A percentile compares a stretch with the other conserved stretches of the same genome.
These are phyloP conservation scores for Anodontia alba DNA, from an alignment of 2,888 invertebrate species.

Conservation along the genomic window DNA sequence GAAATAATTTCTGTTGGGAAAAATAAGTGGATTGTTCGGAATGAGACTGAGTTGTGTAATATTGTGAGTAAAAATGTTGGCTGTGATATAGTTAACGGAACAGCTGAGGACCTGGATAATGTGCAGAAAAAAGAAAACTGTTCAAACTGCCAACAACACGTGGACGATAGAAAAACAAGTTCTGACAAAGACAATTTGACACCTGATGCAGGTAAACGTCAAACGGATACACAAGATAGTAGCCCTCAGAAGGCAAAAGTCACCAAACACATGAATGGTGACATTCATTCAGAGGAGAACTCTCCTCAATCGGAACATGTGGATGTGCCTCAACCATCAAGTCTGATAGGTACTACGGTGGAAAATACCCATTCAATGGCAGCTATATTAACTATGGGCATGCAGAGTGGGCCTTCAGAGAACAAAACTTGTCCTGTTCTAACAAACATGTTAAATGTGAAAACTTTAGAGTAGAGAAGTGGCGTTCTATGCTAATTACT, in stretches of 20 bases:
- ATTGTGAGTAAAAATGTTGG: slow-evolving; percentile 59
- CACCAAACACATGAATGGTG: slow-evolving; percentile 60
- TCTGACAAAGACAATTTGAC: not conserved
- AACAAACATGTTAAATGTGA: slow-evolving; percentile 7
- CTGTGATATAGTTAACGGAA: slow-evolving; percentile 10
- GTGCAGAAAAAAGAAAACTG: slow-evolving; percentile 23
- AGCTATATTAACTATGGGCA: not conserved
- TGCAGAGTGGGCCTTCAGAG: not conserved
- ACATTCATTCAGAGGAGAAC: slow-evolving; percentile 37
- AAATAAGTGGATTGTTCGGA: slow-evolving; percentile 79
- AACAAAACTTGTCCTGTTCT: not conserved
- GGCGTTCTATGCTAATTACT: too few relatives aligned
- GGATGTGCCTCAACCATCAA: not conserved
- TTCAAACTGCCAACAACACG: not conserved
- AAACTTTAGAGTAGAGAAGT: not conserved
- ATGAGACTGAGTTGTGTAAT: slow-evolving; percentile 74
- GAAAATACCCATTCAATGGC: slow-evolving; percentile 9
- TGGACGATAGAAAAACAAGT: not conserved
- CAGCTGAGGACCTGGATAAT: slow-evolving; percentile 10
- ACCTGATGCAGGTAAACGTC: slow-evolving; percentile 40
- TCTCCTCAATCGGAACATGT: slow-evolving; percentile 16
- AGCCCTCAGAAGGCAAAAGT: slow-evolving; percentile 50
- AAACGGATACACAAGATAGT: slow-evolving; percentile 26
- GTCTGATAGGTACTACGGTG: not conserved
- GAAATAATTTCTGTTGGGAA: slow-evolving; percentile 81